These are phyloP conservation scores for Chloropsis hardwickii DNA, from an alignment of 2,113 vertebrate species.

Conservation along the genomic window DNA sequence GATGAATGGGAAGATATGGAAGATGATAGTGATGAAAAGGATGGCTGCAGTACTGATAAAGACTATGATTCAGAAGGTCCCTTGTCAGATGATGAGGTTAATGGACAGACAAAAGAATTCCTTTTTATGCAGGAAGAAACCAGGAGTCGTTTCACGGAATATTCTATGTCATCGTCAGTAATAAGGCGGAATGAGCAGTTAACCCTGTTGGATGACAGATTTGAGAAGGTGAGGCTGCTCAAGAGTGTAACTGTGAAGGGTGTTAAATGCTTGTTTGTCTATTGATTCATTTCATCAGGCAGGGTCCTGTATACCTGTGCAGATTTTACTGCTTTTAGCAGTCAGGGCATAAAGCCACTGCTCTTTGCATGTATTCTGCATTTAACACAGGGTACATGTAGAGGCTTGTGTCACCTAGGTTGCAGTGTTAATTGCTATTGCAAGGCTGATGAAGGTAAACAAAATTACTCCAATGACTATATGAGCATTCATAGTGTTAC, in stretches of 20 bases:
- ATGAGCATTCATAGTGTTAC: neutral
- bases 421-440: neutral
- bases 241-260: neutral
- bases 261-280: neutral
- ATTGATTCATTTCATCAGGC: neutral
- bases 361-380: rapidly evolving
- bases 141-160: slow-evolving; percentile 92
- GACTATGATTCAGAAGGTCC: slow-evolving; percentile 73
- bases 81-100: slow-evolving; percentile 67
- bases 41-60: neutral
- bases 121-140: slow-evolving; percentile 92
- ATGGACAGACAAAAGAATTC: slow-evolving; percentile 58
- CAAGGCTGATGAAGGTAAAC: neutral
- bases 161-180: slow-evolving; percentile 92
- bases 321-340: neutral
- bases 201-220: slow-evolving; percentile 90
- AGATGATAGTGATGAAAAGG: slow-evolving; percentile 58
- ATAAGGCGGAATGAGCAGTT: slow-evolving; percentile 94
- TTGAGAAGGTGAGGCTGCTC: slow-evolving; percentile 85
- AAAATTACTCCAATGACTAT: neutral
- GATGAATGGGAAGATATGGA: slow-evolving; percentile 86
- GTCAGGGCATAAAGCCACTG: neutral
- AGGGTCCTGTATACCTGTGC: neutral
- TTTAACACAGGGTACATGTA: neutral
- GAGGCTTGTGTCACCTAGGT: neutral